Evolutionary conservation across 2,888 invertebrate species (phyloP).

Genomic region (Galerucella pusilla): DNA sequence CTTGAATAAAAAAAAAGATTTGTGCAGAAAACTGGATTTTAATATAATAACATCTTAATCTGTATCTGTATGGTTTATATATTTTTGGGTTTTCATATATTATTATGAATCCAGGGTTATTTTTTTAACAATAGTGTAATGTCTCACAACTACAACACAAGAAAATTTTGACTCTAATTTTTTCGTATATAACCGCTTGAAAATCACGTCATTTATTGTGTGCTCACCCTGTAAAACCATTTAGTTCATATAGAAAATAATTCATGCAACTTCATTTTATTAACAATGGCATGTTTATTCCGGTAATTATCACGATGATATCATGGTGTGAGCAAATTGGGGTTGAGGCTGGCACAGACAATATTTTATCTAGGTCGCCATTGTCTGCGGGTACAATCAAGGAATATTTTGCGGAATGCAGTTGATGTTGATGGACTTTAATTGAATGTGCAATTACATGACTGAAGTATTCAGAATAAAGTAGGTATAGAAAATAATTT

Average conservation of each 20-base stretch:
- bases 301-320: constrained; percentile 16
- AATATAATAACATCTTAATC: too few relatives aligned
- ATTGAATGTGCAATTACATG: background rate
- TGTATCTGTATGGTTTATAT: too few relatives aligned
- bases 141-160: too few relatives aligned
- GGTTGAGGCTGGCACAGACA: constrained; percentile 16
- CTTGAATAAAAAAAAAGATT: too few relatives aligned
- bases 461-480: background rate
- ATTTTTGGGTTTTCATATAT: too few relatives aligned
- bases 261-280: constrained; percentile 7
- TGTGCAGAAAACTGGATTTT: too few relatives aligned
- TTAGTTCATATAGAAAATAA: background rate
- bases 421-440: constrained; percentile 5
- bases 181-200: too few relatives aligned
- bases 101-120: too few relatives aligned
- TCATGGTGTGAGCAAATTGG: constrained; percentile 16
- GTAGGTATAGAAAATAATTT: background rate
- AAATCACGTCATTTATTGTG: background rate
- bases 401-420: constrained; percentile 8
- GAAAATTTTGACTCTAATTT: too few relatives aligned
- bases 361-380: constrained; percentile 14
- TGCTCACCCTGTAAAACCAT: constrained; percentile 6
- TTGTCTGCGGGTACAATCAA: constrained; percentile 13
- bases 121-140: too few relatives aligned
- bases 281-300: constrained; percentile 12